Base-by-base conservation (phyloP, 2,888 invertebrate species). In the Trisateles emortualis region DNA sequence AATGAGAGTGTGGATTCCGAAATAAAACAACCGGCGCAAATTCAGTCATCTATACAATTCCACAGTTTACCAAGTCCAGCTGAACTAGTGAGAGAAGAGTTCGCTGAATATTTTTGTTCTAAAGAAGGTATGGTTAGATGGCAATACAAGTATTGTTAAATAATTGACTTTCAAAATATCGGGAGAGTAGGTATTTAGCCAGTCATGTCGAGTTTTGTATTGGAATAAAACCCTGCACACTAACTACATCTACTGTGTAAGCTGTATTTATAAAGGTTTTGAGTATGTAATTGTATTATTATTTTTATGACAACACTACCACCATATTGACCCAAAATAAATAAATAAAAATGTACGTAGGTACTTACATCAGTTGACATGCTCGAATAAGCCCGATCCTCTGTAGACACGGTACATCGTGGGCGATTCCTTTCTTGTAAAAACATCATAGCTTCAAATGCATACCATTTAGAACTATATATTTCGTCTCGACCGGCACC, bases 351-450 rank as follows among this genome's bases (percentile, higher is more conserved):
- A 51, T 43, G 38, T 43, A 43, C 24, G 42, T 36, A 43, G 43
- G 38, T 44, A 43, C 40, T 40, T 40, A 40, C 40, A 59, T 59
- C 54, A 54, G 48, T 59, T 59, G 54, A 59, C 59, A 52, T 54
- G 59, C 54, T 52, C 54, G 53, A 57, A 53, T 48, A 51, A 61
- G 56, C 47, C 40, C 60, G 60, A 61, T 61, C 48, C 56, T 57
- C 59, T 65, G 61, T 65, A 61, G 59, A 57, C 61, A 61, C 61
- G 22, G 61, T 61, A 61, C 49, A 61, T 59, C 64, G 61, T 61
- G 64, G 61, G 56, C 61, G 61, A 65, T 65, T 61, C 49, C 57
- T 65, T 53, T 61, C 61, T 65, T 59, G 61, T 61, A 65, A 49
- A 54, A 65, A 61, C 57, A 64, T 61, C 59, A 64, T 59, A 55